These are phyloP conservation scores for Lichenostomus cassidix DNA, from an alignment of 2,113 vertebrate genomes.

Conservation along the genomic window DNA sequence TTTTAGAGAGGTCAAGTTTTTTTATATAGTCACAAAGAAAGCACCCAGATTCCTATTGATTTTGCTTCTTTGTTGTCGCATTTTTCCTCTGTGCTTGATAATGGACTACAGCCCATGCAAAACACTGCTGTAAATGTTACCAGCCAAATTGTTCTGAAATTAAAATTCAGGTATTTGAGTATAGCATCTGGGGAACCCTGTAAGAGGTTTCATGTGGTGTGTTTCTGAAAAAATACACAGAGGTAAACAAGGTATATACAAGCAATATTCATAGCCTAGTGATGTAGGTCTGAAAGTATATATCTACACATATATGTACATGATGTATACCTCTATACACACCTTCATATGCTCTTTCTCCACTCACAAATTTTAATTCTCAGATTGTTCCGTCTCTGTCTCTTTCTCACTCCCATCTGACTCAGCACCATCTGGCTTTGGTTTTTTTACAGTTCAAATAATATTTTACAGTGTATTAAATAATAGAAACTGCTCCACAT, in stretches of 20 bases:
- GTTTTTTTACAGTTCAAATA: not conserved
- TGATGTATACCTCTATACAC: not conserved
- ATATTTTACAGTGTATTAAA: accelerated
- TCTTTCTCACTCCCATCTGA: not conserved
- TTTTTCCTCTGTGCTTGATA: not conserved
- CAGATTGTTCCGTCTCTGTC: too few species aligned
- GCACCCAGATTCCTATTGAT: accelerated
- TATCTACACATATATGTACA: too few species aligned
- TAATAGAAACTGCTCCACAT: accelerated
- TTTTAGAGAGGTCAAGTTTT: not conserved
- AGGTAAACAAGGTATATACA: accelerated
- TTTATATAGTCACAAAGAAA: not conserved
- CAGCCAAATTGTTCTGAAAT: not conserved
- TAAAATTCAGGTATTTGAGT: not conserved
- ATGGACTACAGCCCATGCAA: accelerated
- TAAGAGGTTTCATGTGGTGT: accelerated
- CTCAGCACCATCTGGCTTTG: not conserved
- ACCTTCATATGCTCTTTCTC: not conserved
- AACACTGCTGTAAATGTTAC: accelerated
- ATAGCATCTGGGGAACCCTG: not conserved
- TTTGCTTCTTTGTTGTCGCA: not conserved
- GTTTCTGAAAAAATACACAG: not conserved
- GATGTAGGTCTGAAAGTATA: not conserved
- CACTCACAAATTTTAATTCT: not conserved
- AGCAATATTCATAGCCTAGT: not conserved